Conservation (phyloP, 2,888 invertebrate species). For the Ischnus inquisitorius region DNA sequence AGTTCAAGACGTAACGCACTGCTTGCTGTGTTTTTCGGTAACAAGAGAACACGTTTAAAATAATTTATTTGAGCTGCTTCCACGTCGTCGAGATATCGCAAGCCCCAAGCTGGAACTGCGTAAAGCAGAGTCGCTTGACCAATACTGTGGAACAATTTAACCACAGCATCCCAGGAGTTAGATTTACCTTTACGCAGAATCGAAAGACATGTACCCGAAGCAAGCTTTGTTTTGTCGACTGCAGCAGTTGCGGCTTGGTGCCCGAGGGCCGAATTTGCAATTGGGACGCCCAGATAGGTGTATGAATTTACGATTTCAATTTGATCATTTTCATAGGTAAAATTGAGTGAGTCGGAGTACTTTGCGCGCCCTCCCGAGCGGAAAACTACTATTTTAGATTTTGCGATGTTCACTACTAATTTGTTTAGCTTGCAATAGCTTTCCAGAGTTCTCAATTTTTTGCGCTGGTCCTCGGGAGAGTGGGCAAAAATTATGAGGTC, state of each 20-base stretch:
- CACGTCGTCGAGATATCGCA: background rate
- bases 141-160: background rate
- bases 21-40: background rate
- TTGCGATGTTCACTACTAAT: slow-evolving; percentile 13
- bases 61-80: background rate
- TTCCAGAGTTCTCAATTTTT: slow-evolving; percentile 2
- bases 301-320: background rate
- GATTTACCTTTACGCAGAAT: slow-evolving; percentile 4
- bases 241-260: slow-evolving; percentile 35
- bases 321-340: background rate
- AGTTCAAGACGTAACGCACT: slow-evolving; percentile 6
- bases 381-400: slow-evolving; percentile 16
- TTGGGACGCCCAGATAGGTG: background rate
- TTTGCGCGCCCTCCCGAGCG: background rate
- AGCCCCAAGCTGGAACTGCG: slow-evolving; percentile 44
- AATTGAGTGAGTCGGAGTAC: background rate
- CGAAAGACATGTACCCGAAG: background rate
- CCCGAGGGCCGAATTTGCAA: background rate
- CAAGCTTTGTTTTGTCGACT: slow-evolving; percentile 13
- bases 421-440: slow-evolving; percentile 8
- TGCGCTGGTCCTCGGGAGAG: background rate
- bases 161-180: background rate
- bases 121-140: background rate
- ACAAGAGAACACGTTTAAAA: background rate
- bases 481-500: slow-evolving; percentile 35